Evolutionary conservation across 2,888 invertebrate genomes (phyloP).

Genomic region (Drosophila tripunctata): DNA sequence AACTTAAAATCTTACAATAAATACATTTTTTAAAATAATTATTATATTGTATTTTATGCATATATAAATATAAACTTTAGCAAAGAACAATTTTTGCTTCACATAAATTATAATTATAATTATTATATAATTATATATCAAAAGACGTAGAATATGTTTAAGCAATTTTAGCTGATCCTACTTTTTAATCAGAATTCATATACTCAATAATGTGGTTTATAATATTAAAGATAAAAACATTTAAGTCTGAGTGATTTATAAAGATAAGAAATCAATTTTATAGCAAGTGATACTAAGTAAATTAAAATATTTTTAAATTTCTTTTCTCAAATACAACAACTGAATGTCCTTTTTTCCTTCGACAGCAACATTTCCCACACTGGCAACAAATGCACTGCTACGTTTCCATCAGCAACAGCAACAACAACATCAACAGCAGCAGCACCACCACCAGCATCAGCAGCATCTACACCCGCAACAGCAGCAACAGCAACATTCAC

Average conservation of each 20-base stretch:
- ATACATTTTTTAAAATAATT: too few relatives aligned
- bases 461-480: constrained; percentile 42
- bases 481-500: constrained; percentile 51
- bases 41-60: too few relatives aligned
- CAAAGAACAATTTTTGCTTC: neutral
- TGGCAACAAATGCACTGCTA: constrained; percentile 72
- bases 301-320: too few relatives aligned
- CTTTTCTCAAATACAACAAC: neutral
- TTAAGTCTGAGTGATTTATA: too few relatives aligned
- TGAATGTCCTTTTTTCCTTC: neutral
- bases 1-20: too few relatives aligned
- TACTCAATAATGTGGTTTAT: neutral
- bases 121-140: neutral
- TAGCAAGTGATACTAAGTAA: too few relatives aligned
- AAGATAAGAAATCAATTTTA: too few relatives aligned
- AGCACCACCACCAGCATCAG: constrained; percentile 38
- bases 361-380: constrained; percentile 61
- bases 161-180: neutral
- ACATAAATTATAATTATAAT: neutral
- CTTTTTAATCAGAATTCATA: neutral
- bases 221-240: neutral
- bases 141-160: neutral
- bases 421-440: constrained; percentile 23
- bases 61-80: too few relatives aligned
- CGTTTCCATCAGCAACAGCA: constrained; percentile 76